Evolutionary conservation across 2,113 vertebrate species (phyloP).

Genomic region (Cygnus buccinator): DNA sequence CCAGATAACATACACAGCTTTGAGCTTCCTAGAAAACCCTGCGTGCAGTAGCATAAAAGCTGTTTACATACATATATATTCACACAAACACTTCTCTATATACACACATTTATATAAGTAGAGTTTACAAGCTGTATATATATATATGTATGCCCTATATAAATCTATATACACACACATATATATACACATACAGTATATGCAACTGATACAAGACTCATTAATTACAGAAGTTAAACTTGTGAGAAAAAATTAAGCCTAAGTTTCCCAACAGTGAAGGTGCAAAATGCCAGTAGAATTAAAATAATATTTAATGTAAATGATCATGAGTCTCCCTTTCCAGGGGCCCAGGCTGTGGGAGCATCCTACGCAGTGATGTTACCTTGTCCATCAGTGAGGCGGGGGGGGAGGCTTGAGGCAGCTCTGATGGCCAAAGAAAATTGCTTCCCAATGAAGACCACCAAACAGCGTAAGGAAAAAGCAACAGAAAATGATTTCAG

Average conservation of each 20-base stretch:
- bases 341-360: background rate
- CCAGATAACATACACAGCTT: rapidly evolving
- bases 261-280: background rate
- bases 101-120: background rate
- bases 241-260: background rate
- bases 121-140: background rate
- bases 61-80: background rate
- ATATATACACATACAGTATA: background rate
- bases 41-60: background rate
- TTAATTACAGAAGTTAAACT: background rate
- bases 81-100: background rate
- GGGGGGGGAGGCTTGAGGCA: background rate
- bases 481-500: background rate
- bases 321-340: rapidly evolving
- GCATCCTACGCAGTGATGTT: rapidly evolving
- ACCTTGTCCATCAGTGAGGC: background rate
- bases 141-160: background rate
- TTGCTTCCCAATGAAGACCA: background rate
- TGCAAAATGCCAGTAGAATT: background rate
- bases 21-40: background rate
- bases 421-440: background rate
- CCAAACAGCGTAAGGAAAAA: background rate
- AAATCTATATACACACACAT: background rate
- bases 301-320: background rate
- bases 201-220: background rate